Percentiles rank a stretch among this genome's conserved stretches.
Evolutionary conservation across 1,140 invertebrate genomes (phyloP).

Genomic region (Eufriesea mexicana): DNA sequence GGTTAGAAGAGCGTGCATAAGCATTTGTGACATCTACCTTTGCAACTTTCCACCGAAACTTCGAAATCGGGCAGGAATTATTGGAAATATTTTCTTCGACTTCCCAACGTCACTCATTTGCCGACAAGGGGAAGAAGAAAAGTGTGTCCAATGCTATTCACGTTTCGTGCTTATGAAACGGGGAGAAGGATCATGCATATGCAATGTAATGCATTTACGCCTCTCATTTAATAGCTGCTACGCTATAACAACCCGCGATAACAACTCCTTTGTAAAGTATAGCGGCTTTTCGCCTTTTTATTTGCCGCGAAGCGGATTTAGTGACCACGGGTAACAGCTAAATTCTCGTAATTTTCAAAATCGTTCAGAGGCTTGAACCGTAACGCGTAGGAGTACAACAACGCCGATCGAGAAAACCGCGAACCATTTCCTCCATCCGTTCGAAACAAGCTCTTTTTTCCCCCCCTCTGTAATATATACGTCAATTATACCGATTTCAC

Average conservation of each 20-base stretch:
- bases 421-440: not conserved
- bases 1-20: not conserved
- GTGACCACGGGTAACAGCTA: too few relatives aligned
- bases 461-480: conserved; percentile 60
- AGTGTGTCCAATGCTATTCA: conserved; percentile 9
- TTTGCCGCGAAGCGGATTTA: not conserved
- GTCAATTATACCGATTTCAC: conserved; percentile 72
- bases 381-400: not conserved
- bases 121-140: not conserved
- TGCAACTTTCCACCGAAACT: not conserved
- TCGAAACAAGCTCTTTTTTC: conserved; percentile 12
- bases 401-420: conserved; percentile 7
- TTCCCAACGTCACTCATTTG: not conserved
- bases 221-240: conserved; percentile 38
- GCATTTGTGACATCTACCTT: too few relatives aligned
- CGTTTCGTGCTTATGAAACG: conserved; percentile 28
- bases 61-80: not conserved
- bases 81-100: too few relatives aligned
- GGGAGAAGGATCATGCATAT: conserved; percentile 36
- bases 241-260: conserved; percentile 25
- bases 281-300: conserved; percentile 15
- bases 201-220: conserved; percentile 52
- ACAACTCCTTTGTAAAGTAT: conserved; percentile 31
- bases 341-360: not conserved
- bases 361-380: not conserved